phyloP scores from a whole-genome alignment of 53 echinoderm and acorn worm species.

The Holothuria leucospilota region DNA sequence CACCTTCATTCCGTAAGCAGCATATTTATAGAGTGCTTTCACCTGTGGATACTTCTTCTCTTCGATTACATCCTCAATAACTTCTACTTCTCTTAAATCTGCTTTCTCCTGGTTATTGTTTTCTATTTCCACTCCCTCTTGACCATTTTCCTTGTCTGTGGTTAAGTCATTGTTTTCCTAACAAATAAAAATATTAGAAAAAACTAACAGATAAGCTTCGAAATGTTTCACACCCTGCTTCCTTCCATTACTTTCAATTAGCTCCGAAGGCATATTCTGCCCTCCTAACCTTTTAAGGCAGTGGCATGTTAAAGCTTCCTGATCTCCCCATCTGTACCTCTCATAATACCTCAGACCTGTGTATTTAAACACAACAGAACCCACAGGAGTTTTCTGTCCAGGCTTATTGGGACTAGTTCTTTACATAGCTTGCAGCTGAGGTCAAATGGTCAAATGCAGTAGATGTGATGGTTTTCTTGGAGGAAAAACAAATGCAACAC shows the following conservation, averaged over 20 bases:
- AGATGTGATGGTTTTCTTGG: too few relatives aligned
- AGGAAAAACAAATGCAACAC: too few relatives aligned
- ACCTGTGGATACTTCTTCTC: slow-evolving; percentile 90
- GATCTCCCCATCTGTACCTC: too few relatives aligned
- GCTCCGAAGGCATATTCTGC: too few relatives aligned
- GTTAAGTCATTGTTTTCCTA: neutral
- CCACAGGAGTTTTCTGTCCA: too few relatives aligned
- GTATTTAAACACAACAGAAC: too few relatives aligned
- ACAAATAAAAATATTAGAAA: neutral
- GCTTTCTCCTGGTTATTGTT: slow-evolving; percentile 84
- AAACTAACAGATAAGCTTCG: neutral
- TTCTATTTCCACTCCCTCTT: slow-evolving; percentile 63
- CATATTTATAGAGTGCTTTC: slow-evolving; percentile 83
- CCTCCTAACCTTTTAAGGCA: too few relatives aligned
- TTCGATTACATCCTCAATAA: slow-evolving; percentile 81
- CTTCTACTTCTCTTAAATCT: slow-evolving; percentile 79
- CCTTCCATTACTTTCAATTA: neutral
- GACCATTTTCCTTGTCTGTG: slow-evolving; percentile 59
- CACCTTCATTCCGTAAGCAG: slow-evolving; percentile 88
- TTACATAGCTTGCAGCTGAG: too few relatives aligned
- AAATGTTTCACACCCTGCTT: neutral
- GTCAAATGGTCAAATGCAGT: too few relatives aligned
- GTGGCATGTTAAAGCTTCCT: too few relatives aligned
- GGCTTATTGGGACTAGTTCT: too few relatives aligned
- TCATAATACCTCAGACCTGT: too few relatives aligned